Percentiles rank a stretch among this genome's conserved stretches.
These are phyloP conservation scores for Toxonevra muliebris DNA, from an alignment of 2,888 invertebrate species.

Conservation along the genomic window DNA sequence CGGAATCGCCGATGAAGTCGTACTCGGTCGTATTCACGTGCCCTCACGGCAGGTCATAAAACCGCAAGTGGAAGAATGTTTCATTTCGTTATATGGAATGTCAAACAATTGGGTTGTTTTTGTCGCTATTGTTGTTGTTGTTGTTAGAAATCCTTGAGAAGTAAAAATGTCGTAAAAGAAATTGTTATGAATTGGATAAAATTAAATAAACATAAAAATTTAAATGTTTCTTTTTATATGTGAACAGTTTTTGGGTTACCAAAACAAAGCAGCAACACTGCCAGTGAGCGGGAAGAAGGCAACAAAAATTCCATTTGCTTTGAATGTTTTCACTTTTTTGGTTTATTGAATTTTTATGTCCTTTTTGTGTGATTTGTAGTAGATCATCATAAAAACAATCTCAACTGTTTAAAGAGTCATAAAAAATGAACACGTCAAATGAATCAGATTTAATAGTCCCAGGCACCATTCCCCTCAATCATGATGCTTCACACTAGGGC, in stretches of 20 bases:
- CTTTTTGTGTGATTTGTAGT: not conserved
- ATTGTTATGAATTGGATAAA: constrained; percentile 36
- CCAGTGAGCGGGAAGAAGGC: too few relatives aligned
- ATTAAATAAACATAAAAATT: constrained; percentile 39
- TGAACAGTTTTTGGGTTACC: constrained; percentile 3
- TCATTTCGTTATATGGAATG: too few relatives aligned
- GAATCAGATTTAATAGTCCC: too few relatives aligned
- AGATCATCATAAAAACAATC: not conserved
- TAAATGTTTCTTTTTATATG: constrained; percentile 10
- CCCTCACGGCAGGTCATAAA: not conserved
- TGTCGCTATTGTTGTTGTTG: too few relatives aligned
- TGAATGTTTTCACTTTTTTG: not conserved
- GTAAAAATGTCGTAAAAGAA: constrained; percentile 40
- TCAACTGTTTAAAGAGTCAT: constrained; percentile 14
- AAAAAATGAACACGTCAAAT: not conserved
- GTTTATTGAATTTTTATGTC: constrained; percentile 14
- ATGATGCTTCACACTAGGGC: too few relatives aligned
- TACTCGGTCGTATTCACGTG: not conserved
- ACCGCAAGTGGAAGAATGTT: not conserved
- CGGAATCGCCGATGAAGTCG: not conserved
- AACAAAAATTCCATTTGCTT: too few relatives aligned
- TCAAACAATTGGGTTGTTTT: too few relatives aligned
- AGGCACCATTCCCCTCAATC: too few relatives aligned
- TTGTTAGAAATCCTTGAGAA: not conserved
- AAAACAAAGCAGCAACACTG: too few relatives aligned